Conservation (phyloP, 2,797 vertebrate genomes). For the Leucoraja ocellata region DNA sequence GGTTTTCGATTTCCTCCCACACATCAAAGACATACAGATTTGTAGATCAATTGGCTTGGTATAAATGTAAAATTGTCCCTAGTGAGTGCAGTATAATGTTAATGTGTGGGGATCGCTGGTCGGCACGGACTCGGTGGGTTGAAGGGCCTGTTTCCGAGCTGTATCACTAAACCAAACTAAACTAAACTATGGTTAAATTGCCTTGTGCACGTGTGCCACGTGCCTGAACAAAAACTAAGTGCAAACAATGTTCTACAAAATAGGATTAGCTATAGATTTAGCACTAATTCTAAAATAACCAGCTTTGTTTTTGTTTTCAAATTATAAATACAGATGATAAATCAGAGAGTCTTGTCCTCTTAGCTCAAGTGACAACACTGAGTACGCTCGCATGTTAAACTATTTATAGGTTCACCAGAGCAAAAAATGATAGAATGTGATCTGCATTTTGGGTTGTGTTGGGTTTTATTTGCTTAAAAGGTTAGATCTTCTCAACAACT, state of each 20-base stretch:
- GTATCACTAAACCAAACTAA: no score
- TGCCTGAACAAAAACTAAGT: background rate
- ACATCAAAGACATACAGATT: no score
- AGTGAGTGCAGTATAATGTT: no score
- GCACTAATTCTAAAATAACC: background rate
- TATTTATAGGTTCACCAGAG: slow-evolving; percentile 28
- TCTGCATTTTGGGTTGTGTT: slow-evolving; percentile 9
- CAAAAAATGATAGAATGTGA: slow-evolving; percentile 32
- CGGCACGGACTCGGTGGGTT: no score
- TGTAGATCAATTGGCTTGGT: no score
- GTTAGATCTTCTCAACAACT: background rate
- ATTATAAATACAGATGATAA: slow-evolving; percentile 18
- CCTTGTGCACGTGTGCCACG: background rate
- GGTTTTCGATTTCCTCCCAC: no score
- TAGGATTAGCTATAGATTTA: background rate
- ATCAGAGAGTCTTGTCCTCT: slow-evolving; percentile 15
- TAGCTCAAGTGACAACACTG: slow-evolving; percentile 27
- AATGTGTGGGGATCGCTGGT: no score
- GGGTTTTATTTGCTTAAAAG: background rate
- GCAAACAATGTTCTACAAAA: background rate
- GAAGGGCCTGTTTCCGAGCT: no score
- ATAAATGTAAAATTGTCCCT: no score
- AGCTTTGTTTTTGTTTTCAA: background rate
- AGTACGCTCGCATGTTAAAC: slow-evolving; percentile 14
- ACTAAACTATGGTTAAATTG: no score